phyloP scores from a whole-genome alignment of 1,140 invertebrate species.

The Bombus polaris region DNA sequence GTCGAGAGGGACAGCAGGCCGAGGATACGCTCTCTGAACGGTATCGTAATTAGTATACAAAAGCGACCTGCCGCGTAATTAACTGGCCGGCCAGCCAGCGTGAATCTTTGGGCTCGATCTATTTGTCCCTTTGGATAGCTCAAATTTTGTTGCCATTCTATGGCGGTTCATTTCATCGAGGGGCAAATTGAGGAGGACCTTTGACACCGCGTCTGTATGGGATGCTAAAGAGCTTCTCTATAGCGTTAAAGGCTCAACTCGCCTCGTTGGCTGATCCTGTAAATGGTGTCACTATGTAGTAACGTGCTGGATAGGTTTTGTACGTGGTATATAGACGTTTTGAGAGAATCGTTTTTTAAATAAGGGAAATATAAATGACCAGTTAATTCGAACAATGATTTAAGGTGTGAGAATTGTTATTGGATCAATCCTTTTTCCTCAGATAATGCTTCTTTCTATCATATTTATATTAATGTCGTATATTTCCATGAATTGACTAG shows the following conservation, averaged over 20 bases:
- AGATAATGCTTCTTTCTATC: too few relatives aligned
- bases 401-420: too few relatives aligned
- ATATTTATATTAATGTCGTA: too few relatives aligned
- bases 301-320: not conserved
- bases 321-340: not conserved
- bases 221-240: constrained; percentile 13
- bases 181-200: constrained; percentile 36
- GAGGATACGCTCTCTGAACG: constrained; percentile 6
- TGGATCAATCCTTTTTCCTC: too few relatives aligned
- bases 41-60: constrained; percentile 62
- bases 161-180: constrained; percentile 18
- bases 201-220: not conserved
- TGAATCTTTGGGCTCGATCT: constrained; percentile 47
- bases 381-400: too few relatives aligned
- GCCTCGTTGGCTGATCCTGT: not conserved
- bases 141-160: constrained; percentile 7
- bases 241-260: not conserved
- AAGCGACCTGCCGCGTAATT: constrained; percentile 52
- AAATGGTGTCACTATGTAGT: constrained; percentile 9
- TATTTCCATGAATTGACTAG: too few relatives aligned
- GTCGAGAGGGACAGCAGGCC: too few relatives aligned
- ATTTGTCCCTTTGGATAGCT: constrained; percentile 39
- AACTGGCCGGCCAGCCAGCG: constrained; percentile 27
- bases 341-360: not conserved
- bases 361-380: too few relatives aligned